Percentiles rank a stretch among this genome's conserved stretches.
Conservation (phyloP, 1,140 invertebrate genomes). For the Stegodyphus mimosarum region DNA sequence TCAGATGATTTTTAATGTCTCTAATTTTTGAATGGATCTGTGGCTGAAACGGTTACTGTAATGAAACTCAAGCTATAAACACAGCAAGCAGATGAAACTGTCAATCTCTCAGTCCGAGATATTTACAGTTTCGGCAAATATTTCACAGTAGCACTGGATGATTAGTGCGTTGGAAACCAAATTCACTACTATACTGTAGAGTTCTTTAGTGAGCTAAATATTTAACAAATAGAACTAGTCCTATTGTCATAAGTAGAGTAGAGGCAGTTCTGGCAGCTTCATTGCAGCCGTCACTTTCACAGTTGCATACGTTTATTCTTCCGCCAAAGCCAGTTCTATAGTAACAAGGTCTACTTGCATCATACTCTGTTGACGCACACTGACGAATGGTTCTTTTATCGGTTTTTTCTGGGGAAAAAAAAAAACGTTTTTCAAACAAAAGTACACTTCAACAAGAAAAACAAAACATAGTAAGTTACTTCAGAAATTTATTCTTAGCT, state of each 20-base stretch:
- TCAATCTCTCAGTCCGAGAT: no score
- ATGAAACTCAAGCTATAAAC: no score
- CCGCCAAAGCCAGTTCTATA: conserved; percentile 87
- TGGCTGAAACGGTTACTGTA: no score
- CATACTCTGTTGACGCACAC: conserved; percentile 84
- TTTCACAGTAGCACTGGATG: no score
- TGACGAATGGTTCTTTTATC: conserved; percentile 76
- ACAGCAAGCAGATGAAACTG: no score
- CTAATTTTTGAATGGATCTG: no score
- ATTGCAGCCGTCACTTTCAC: conserved; percentile 81
- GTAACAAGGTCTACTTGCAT: conserved; percentile 81
- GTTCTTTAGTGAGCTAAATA: background rate
- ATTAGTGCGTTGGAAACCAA: no score
- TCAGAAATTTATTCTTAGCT: background rate
- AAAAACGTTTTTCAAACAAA: background rate
- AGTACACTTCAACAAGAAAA: background rate
- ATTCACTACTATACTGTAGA: no score
- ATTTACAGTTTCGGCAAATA: no score
- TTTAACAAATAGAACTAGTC: background rate
- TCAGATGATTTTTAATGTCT: no score
- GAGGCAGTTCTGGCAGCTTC: conserved; percentile 65
- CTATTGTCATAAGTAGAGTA: conserved; percentile 7
- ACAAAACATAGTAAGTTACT: background rate
- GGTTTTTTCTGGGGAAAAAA: conserved; percentile 43
- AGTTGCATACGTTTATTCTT: conserved; percentile 86